These are phyloP conservation scores for Orchesella cincta DNA, from an alignment of 1,140 invertebrate genomes.

Conservation along the genomic window DNA sequence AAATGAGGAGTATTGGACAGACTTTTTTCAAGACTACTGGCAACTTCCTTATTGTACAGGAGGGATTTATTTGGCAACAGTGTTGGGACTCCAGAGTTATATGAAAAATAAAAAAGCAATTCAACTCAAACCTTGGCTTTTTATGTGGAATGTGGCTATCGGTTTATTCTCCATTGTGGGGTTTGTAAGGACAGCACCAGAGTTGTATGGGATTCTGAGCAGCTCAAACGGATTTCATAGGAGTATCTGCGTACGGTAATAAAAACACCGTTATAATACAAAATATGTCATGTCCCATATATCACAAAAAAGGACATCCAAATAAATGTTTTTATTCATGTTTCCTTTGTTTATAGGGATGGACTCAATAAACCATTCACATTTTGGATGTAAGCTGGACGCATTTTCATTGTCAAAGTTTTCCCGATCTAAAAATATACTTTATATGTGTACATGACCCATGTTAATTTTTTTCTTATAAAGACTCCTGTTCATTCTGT, in stretches of 20 bases:
- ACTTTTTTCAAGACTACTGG: conserved; percentile 29
- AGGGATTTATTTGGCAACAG: conserved; percentile 8
- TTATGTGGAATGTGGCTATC: conserved; percentile 28
- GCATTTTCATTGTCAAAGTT: too few relatives aligned
- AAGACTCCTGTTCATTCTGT: conserved; percentile 23
- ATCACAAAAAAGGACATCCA: background rate
- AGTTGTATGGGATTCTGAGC: background rate
- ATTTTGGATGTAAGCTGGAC: conserved; percentile 13
- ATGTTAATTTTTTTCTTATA: conserved; percentile 21
- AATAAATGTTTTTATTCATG: background rate
- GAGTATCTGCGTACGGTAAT: conserved; percentile 35
- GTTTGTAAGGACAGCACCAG: conserved; percentile 5
- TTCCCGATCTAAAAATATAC: too few relatives aligned
- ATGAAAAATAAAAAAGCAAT: conserved; percentile 34
- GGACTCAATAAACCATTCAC: background rate
- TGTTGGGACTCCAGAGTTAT: conserved; percentile 29
- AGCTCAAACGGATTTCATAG: conserved; percentile 23
- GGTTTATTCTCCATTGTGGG: conserved; percentile 34
- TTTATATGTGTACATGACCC: too few relatives aligned
- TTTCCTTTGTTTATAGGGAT: conserved; percentile 10
- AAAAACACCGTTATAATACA: background rate
- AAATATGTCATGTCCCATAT: background rate
- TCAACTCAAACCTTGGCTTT: conserved; percentile 12
- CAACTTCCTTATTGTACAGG: conserved; percentile 18
- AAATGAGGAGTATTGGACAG: conserved; percentile 21